Evolutionary conservation across 2,797 vertebrate species (phyloP), one percentile per base, ranked within the genome.

Genomic region (Sebastolobus altivelis): DNA sequence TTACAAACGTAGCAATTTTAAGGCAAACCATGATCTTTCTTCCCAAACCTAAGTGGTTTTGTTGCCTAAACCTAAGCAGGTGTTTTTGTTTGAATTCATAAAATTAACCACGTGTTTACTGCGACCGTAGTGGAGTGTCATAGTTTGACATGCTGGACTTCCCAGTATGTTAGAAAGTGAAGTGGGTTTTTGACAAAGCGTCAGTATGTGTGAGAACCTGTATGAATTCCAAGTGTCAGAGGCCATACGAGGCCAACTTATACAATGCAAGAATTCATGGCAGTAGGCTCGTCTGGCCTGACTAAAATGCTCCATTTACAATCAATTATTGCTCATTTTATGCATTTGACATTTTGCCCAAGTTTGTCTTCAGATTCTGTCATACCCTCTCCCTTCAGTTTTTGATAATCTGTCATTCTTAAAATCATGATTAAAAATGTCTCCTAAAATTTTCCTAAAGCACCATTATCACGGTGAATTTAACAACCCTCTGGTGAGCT

Each of bases 251-350:
- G 75, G 80, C 70, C 76, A 88, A 67, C 22, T 89, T 83, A 90
- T 82, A 92, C 85, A 91, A 88, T 82, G 79, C 60, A 87, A 72
- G 60, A 81, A 91, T 90, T 92, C 74, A 85, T 85, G 69, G 75
- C 74, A 83, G 81, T 54, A 49, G 43, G 27, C 79, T 84, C 52
- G 49, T 88, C 72, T 78, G 56, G 62, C 25, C 35, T 8, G 52
- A 78, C 56, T 62, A 69, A 85, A 87, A 83, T 56, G 40, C 22
- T 71, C 66, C 60, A 76, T 84, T 84, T 71, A 82, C 37, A 60
- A 76, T 77, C 56, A 77, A 73, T 80, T 66, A 75, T n/a, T 58
- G 54, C 83, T 77, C 25, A 43, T 72, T 85, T 83, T 79, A 61
- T 82, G 18, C 56, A 65, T 33, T 25, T 65, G 14, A 77, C 43